Conservation (phyloP, 1,140 invertebrate species). For the Geopemphigus sp. region DNA sequence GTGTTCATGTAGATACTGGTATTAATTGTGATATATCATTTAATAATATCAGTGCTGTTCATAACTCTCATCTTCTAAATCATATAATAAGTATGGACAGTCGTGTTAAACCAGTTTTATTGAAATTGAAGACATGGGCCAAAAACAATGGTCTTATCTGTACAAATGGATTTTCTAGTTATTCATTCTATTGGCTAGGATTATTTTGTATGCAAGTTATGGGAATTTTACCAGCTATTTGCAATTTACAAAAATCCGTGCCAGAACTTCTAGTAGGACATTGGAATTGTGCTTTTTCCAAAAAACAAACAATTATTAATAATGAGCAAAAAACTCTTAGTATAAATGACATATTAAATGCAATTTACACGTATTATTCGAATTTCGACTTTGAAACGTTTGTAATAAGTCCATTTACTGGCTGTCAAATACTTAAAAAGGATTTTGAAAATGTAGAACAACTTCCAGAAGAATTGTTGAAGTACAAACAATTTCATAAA, state of each 20-base stretch:
- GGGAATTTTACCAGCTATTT: slow-evolving; percentile 22
- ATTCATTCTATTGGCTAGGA: slow-evolving; percentile 37
- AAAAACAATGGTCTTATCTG: slow-evolving; percentile 19
- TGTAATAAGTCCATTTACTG: slow-evolving; percentile 32
- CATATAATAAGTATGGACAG: background rate
- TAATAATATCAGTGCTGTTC: slow-evolving; percentile 52
- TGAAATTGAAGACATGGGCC: slow-evolving; percentile 28
- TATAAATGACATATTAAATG: background rate
- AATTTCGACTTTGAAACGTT: slow-evolving; percentile 27
- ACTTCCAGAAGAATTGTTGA: slow-evolving; percentile 17
- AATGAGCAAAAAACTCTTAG: background rate
- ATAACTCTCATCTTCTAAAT: slow-evolving; percentile 20
- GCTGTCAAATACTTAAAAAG: background rate
- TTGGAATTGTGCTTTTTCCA: slow-evolving; percentile 44
- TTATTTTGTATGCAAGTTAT: slow-evolving; percentile 35
- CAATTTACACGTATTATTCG: slow-evolving; percentile 14
- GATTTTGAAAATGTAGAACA: slow-evolving; percentile 28
- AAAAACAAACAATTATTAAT: slow-evolving; percentile 4
- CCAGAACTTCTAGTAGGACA: slow-evolving; percentile 1
- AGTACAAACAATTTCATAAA: slow-evolving; percentile 38
- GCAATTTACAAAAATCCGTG: slow-evolving; percentile 22
- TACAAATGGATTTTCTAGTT: slow-evolving; percentile 41
- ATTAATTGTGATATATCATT: slow-evolving; percentile 63
- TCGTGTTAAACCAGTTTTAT: slow-evolving; percentile 21
- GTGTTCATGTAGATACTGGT: slow-evolving; percentile 56